Evolutionary conservation across 2,113 vertebrate genomes (phyloP).

Genomic region (Pterocles burchelli): DNA sequence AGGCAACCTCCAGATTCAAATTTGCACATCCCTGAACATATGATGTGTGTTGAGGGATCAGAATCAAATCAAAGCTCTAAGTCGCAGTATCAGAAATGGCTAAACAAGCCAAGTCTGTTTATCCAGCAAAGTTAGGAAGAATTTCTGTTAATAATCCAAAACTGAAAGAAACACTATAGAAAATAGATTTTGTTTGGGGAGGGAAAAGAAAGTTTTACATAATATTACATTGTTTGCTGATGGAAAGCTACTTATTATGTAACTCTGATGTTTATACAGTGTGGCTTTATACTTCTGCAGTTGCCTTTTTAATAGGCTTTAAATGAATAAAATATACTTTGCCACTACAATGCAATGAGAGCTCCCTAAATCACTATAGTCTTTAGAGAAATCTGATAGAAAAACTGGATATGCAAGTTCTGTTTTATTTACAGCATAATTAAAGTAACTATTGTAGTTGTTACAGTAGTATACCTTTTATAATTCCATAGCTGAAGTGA

Average conservation of each 20-base stretch:
- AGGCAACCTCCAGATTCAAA: slow-evolving; percentile 67
- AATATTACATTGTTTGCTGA: background rate
- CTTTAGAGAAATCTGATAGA: slow-evolving; percentile 5
- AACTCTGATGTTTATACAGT: background rate
- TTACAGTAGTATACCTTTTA: background rate
- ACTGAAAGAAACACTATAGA: slow-evolving; percentile 19
- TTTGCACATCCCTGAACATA: slow-evolving; percentile 52
- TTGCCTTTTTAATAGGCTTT: slow-evolving; percentile 27
- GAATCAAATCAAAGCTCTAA: slow-evolving; percentile 77
- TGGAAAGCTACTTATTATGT: background rate
- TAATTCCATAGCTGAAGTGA: background rate
- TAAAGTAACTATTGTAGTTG: slow-evolving; percentile 19
- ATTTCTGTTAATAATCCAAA: slow-evolving; percentile 46
- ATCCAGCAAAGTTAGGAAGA: slow-evolving; percentile 51
- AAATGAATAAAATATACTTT: slow-evolving; percentile 40
- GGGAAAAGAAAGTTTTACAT: background rate
- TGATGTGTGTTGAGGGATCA: slow-evolving; percentile 63
- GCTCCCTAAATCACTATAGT: background rate
- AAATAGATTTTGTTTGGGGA: background rate
- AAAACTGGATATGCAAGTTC: background rate
- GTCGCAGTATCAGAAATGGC: slow-evolving; percentile 48
- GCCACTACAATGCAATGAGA: background rate
- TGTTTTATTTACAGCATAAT: slow-evolving; percentile 46
- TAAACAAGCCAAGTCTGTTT: slow-evolving; percentile 58
- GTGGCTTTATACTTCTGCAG: background rate